Evolutionary conservation across 92 coral and sea anemone genomes (phyloP), one percentile per base, ranked within the genome.

Genomic region (Actinernus sp.): DNA sequence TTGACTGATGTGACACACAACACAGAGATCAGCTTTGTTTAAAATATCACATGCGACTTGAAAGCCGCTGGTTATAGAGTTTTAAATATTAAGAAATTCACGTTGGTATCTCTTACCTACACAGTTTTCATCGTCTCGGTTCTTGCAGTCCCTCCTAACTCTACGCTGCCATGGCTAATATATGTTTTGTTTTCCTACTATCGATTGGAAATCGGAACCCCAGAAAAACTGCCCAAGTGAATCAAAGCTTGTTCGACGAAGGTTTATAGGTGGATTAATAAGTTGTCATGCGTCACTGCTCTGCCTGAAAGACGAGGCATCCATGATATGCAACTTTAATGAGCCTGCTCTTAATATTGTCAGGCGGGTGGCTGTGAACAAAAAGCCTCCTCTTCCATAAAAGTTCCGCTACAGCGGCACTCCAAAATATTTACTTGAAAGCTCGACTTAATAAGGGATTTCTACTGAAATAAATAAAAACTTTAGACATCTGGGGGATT

Each of bases 361-460:
- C 44, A 31, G 61, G 69, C 84, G 55, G 90, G 84, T 83, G 90
- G 30, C 90, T 79, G 62, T 13, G 46, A 39, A 83, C 90, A 83
- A 68, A 48, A 74, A 27, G 43, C 22, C 23, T 25, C 24, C 40
- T 70, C 57, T 19, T 31, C 65, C 66, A 57, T 55, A 26, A 18
- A 29, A 29, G 31, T 68, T 38, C 44, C 75, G 63, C 75, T 67
- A 68, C 75, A 53, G 62, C 63, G 39, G 20, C 40, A 19, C 53
- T 39, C 11, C 1, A 11, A 26, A 46, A 65, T 48, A 25, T 41
- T 27, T 55, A 26, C 31, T 9, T 14, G 5, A 24, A 37, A 41
- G 3, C 28, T 61, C 24, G 1, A 5, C n/a, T 1, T 31, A 41
- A n/a, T 10, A 18, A 43, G 49, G 4, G 2, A 13, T 43, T 46